Base-by-base conservation (phyloP, 1,140 invertebrate species). In the Cephus cinctus region DNA sequence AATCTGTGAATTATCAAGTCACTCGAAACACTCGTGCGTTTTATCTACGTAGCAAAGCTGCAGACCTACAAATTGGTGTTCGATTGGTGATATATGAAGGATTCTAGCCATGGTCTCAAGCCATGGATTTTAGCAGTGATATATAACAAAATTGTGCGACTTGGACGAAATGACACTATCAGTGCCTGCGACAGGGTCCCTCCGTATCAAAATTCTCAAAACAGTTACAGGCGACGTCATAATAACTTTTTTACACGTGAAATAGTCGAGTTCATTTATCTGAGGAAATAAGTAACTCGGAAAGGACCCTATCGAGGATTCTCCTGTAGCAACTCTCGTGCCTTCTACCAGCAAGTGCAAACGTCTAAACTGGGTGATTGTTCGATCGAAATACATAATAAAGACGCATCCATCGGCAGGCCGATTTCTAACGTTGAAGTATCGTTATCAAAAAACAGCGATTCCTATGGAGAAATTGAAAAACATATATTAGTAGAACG, bases 81-180 rank as follows among this genome's bases (percentile, higher is more conserved):
- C 54, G 47, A 60, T 39, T n/a, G 50, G 59, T 62, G 61, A 64
- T 46, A 43, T 30, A 54, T 45, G 41, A 15, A 22, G 20, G 31
- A 58, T 53, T 63, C 56, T 61, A 71, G 61, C 65, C 68, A 73
- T 73, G 70, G 68, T 60, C 66, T 56, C 69, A 69, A 65, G 66
- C 69, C 66, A 71, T 71, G 69, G 67, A 72, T 72, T 72, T 72
- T 69, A 69, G 65, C 65, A 56, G 68, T 71, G 67, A 68, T 63
- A 50, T 52, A 47, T 30, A 25, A 42, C 56, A 57, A 65, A 25
- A 57, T 45, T 56, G 58, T 67, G 60, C 52, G 48, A 55, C 43
- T n/a, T 8, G 31, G 57, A 53, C 59, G 54, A 39, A 56, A 25
- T 57, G 47, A 38, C 43, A 50, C 55, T n/a, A 39, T 42, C 30